A percentile compares a stretch with the other conserved stretches of the same genome.
Conservation (phyloP, 2,113 vertebrate species). For the Psilopsiagon aurifrons region DNA sequence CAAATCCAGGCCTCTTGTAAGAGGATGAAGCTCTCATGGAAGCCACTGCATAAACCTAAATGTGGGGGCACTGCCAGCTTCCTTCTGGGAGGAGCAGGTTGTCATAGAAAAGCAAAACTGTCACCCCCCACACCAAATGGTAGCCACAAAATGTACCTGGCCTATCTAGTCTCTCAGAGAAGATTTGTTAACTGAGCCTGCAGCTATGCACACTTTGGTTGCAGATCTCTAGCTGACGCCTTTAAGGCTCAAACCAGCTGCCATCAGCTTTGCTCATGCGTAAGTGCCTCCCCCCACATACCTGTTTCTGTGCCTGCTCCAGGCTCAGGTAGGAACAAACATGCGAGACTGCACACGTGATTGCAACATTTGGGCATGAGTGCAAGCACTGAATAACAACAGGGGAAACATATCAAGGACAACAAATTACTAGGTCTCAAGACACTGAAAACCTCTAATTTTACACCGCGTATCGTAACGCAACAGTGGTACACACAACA, state of each 20-base stretch:
- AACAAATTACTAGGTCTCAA: conserved; percentile 19
- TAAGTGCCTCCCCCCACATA: background rate
- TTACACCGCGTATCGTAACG: background rate
- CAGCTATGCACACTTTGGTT: background rate
- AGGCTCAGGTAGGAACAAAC: background rate
- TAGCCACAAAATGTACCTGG: background rate
- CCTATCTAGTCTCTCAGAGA: background rate
- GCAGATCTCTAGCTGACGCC: background rate
- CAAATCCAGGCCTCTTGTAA: conserved; percentile 36
- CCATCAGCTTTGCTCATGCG: fast-evolving
- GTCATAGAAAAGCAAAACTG: background rate
- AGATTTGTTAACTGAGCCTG: background rate
- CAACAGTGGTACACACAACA: background rate
- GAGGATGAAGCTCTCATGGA: conserved; percentile 42
- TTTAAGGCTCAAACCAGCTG: background rate
- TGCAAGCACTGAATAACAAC: background rate
- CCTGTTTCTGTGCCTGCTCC: background rate
- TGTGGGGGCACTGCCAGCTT: background rate
- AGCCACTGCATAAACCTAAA: background rate
- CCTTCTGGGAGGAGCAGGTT: fast-evolving
- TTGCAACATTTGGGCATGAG: background rate
- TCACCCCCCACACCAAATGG: background rate
- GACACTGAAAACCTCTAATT: conserved; percentile 32
- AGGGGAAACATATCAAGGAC: background rate
- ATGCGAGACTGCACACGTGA: background rate